These are phyloP conservation scores for Odontamblyopus lacepedii DNA, from an alignment of 2,797 vertebrate genomes.

Conservation along the genomic window DNA sequence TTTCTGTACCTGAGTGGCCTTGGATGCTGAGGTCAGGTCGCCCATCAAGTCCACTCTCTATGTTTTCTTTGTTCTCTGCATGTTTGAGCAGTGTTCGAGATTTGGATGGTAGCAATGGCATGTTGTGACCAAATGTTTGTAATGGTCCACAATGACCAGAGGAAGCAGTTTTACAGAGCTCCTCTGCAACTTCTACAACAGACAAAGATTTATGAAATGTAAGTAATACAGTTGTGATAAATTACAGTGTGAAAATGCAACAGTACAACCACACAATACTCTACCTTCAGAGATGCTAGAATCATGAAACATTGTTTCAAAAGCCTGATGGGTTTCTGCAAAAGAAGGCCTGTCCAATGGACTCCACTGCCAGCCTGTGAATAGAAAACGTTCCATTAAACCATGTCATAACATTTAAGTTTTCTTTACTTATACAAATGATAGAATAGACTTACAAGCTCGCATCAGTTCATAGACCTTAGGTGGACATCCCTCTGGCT, in stretches of 20 bases:
- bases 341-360: slow-evolving; percentile 94
- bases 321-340: slow-evolving; percentile 97
- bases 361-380: slow-evolving; percentile 96
- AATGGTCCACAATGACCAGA: slow-evolving; percentile 80
- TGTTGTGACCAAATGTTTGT: slow-evolving; percentile 87
- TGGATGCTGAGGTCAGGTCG: slow-evolving; percentile 79
- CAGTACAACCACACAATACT: background rate
- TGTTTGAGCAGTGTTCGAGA: slow-evolving; percentile 91
- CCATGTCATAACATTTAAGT: background rate
- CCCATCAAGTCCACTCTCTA: slow-evolving; percentile 86
- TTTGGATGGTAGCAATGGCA: slow-evolving; percentile 93
- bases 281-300: slow-evolving; percentile 98
- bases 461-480: slow-evolving; percentile 99
- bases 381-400: slow-evolving; percentile 2
- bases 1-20: slow-evolving; percentile 87
- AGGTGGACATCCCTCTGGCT: slow-evolving; percentile 96
- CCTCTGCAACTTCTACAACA: slow-evolving; percentile 92
- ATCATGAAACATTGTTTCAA: slow-evolving; percentile 99
- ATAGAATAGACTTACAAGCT: slow-evolving; percentile 87
- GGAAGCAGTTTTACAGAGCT: slow-evolving; percentile 90
- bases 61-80: slow-evolving; percentile 96
- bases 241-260: background rate
- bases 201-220: slow-evolving; percentile 5
- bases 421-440: background rate
- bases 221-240: background rate